Conservation (phyloP, 2,888 invertebrate species). For the Podotricha telesiphe region DNA sequence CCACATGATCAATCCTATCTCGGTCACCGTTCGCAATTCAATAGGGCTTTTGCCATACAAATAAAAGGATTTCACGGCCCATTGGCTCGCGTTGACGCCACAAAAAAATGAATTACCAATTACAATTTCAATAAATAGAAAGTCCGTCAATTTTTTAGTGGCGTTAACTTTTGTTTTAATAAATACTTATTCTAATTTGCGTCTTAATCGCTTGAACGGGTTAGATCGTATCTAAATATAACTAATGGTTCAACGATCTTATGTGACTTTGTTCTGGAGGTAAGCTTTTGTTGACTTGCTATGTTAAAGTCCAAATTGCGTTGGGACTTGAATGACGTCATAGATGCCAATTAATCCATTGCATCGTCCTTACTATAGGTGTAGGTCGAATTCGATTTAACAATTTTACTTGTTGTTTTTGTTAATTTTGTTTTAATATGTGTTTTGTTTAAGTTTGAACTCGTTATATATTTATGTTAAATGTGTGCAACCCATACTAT, state of each 20-base stretch:
- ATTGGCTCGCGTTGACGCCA: constrained; percentile 56
- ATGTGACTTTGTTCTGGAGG: constrained; percentile 29
- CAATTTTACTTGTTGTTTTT: too few relatives aligned
- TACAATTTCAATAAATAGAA: constrained; percentile 10
- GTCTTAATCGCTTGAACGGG: constrained; percentile 16
- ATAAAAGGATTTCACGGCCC: constrained; percentile 61
- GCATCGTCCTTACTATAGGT: too few relatives aligned
- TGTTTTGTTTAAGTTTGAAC: too few relatives aligned
- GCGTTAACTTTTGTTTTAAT: constrained; percentile 10
- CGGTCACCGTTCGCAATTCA: constrained; percentile 33
- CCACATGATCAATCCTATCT: constrained; percentile 29
- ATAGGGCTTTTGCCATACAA: constrained; percentile 62
- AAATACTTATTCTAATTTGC: constrained; percentile 25
- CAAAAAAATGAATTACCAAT: constrained; percentile 11
- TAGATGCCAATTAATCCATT: too few relatives aligned
- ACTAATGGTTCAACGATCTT: constrained; percentile 36
- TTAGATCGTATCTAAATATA: constrained; percentile 30
- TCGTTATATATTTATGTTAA: too few relatives aligned
- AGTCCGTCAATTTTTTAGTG: neutral
- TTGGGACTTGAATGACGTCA: too few relatives aligned
- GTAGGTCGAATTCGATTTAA: too few relatives aligned
- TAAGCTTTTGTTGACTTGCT: neutral
- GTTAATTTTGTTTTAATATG: too few relatives aligned
- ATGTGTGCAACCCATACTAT: too few relatives aligned
- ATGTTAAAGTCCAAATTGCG: neutral